Evolutionary conservation across 1,140 invertebrate genomes (phyloP), one percentile per base, ranked within the genome.

Genomic region (Oedothorax gibbosus): DNA sequence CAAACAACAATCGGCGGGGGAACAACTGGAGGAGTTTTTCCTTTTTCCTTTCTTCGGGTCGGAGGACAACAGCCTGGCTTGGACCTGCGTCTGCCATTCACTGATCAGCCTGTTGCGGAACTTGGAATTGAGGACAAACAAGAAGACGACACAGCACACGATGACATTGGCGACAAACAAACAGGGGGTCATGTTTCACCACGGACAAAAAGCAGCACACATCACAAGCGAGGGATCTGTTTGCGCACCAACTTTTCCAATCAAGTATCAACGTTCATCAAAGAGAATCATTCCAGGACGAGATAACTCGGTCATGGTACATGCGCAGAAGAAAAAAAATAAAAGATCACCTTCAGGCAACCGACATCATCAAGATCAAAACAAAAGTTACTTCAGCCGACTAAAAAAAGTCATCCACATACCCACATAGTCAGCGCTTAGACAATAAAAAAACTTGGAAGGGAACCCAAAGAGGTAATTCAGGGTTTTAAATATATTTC

Each of bases 231-330:
- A 73, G 60, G 20, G 68, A 84, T 82, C 80, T n/a, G 35, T 35
- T 69, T 56, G 14, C 8, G 73, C 71, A 76, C 71, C 11, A 56
- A 35, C 65, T 11, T 84, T 76, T 75, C 82, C 62, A 76, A 84
- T 84, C 64, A 84, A 75, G 80, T 76, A 76, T 76, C 72, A 84
- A 68, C 71, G 53, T 73, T 75, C 75, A 60, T 53, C 68, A 75
- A 83, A 60, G 60, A 65, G 80, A 66, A 64, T 54, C 80, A 83
- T 21, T 51, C 64, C 35, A 62, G 62, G 79, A 73, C 79, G 53
- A 62, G 68, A 83, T 83, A 83, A 53, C 20, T 83, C 80, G 80
- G 80, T 83, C 80, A 83, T 60, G 80, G 82, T 76, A 60, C 82
- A 84, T 84, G 82, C 82, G 82, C 82, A 84, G 82, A 84, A 84